Percentiles rank a stretch among this genome's conserved stretches.
Conservation (phyloP, 64 coral and sea anemone genomes). For the Exaiptasia diaphana region DNA sequence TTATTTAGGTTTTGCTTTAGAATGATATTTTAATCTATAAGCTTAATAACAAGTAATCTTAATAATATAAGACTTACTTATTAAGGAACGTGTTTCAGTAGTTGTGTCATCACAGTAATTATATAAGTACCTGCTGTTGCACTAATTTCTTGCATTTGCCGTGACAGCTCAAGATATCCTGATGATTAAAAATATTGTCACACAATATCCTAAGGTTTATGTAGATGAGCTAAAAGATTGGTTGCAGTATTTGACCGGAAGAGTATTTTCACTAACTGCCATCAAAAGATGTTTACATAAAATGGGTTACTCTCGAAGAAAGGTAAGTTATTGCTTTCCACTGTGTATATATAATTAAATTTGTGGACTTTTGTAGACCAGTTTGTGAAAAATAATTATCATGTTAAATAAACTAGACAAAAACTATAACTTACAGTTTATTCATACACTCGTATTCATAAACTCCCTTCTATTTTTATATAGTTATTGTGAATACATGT, state of each 20-base stretch:
- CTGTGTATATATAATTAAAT: background rate
- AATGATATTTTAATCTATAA: no score
- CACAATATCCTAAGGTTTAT: conserved; percentile 6
- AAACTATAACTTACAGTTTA: background rate
- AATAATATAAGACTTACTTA: no score
- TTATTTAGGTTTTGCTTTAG: no score
- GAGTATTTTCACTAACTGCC: conserved; percentile 1
- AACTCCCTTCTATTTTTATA: background rate
- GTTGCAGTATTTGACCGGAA: background rate
- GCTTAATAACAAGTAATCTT: no score
- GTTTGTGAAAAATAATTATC: background rate
- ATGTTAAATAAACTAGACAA: background rate
- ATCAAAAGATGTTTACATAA: background rate
- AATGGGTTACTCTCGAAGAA: conserved; percentile 2
- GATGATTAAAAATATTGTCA: background rate
- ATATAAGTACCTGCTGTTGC: no score
- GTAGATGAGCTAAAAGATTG: conserved; percentile 1
- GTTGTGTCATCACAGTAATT: no score
- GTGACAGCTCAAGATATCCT: conserved; percentile 9
- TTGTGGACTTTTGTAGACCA: background rate
- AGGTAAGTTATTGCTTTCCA: conserved; percentile 1
- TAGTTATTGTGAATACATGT: conserved; percentile 3
- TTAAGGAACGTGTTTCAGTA: no score
- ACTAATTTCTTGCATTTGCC: background rate
- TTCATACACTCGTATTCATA: background rate